Evolutionary conservation across 2,113 vertebrate species (phyloP).

Genomic region (Oenanthe oenanthe): DNA sequence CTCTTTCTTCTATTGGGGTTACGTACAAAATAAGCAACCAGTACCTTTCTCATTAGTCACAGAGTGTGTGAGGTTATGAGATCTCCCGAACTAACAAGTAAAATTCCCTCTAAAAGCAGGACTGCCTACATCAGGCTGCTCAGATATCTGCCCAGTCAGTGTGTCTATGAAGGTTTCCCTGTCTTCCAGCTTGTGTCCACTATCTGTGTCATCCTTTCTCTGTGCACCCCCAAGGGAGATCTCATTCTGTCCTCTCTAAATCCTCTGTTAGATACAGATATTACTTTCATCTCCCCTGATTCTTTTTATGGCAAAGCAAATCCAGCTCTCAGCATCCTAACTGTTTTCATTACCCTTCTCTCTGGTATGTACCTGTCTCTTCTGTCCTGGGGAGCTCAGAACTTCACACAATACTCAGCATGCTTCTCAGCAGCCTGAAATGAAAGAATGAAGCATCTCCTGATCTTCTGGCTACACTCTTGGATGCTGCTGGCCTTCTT

Average conservation of each 20-base stretch:
- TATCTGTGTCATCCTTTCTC: not conserved
- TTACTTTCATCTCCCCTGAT: not conserved
- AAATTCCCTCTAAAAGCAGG: not conserved
- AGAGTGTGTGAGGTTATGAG: not conserved
- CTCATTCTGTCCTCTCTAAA: not conserved
- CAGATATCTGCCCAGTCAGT: not conserved
- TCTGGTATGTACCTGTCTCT: not conserved
- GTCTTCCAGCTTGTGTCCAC: not conserved
- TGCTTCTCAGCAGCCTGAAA: not conserved
- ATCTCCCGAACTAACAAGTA: not conserved
- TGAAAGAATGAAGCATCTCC: not conserved
- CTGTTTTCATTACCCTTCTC: not conserved
- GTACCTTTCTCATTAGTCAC: not conserved
- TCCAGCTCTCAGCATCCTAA: not conserved
- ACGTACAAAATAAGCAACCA: not conserved
- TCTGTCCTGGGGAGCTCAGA: not conserved
- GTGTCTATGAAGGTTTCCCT: not conserved
- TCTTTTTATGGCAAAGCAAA: not conserved
- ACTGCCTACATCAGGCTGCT: not conserved
- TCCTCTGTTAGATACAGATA: not conserved
- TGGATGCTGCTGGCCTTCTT: not conserved
- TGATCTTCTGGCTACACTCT: not conserved
- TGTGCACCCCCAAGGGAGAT: not conserved
- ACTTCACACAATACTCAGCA: accelerated
- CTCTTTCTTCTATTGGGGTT: not conserved